These are phyloP conservation scores for Cephalotes varians DNA, from an alignment of 2,888 invertebrate genomes.

Conservation along the genomic window DNA sequence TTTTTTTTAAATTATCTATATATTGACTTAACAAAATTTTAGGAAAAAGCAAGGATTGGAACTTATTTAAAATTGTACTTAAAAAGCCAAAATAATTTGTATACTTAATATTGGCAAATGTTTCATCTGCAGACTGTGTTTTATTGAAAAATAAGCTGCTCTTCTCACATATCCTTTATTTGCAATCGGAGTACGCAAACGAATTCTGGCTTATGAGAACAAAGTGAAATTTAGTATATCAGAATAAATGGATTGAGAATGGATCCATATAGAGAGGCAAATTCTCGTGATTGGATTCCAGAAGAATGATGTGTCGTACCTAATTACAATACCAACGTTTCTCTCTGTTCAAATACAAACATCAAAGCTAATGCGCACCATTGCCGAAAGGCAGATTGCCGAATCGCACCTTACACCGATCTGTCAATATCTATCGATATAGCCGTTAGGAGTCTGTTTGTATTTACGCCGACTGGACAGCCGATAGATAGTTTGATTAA, in stretches of 20 bases:
- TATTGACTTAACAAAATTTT: background rate
- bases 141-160: background rate
- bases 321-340: constrained; percentile 85
- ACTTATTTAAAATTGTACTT: constrained; percentile 1
- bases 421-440: constrained; percentile 80
- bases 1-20: background rate
- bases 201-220: background rate
- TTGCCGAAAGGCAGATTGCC: constrained; percentile 65
- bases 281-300: constrained; percentile 74
- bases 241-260: constrained; percentile 58
- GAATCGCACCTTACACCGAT: constrained; percentile 70
- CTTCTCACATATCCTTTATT: background rate
- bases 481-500: constrained; percentile 17
- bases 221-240: constrained; percentile 22
- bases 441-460: constrained; percentile 57
- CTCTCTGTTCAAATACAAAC: constrained; percentile 83
- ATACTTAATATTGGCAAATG: background rate
- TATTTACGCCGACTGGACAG: constrained; percentile 39
- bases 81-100: background rate
- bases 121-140: background rate
- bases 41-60: background rate
- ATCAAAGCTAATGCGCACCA: constrained; percentile 80
- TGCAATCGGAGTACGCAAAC: background rate
- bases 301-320: constrained; percentile 85
- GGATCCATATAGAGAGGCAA: constrained; percentile 48